phyloP scores from a whole-genome alignment of 2,113 vertebrate genomes.

The Stegastes partitus region DNA sequence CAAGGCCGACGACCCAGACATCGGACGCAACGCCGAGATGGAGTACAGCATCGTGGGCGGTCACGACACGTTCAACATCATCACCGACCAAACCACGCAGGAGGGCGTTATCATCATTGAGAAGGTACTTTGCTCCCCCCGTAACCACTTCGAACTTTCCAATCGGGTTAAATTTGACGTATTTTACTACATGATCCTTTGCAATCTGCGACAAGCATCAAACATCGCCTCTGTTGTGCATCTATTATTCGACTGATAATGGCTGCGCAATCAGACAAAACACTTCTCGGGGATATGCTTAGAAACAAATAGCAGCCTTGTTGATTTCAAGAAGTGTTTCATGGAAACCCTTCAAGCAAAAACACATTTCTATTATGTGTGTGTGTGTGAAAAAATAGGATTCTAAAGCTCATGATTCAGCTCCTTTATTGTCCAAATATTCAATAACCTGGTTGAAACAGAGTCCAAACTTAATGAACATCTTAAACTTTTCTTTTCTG shows the following conservation, averaged over 20 bases:
- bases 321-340: no score
- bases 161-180: no score
- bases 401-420: no score
- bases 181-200: no score
- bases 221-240: background rate
- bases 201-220: no score
- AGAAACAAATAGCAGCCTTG: background rate
- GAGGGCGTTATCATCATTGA: slow-evolving; percentile 96
- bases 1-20: slow-evolving; percentile 93
- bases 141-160: no score
- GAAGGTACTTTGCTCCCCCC: slow-evolving; percentile 85
- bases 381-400: no score
- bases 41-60: slow-evolving; percentile 91
- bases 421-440: no score
- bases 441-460: background rate
- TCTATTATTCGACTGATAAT: slow-evolving; percentile 12
- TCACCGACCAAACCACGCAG: slow-evolving; percentile 94
- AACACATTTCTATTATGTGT: no score
- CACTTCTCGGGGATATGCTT: slow-evolving; percentile 4
- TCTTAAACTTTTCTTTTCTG: slow-evolving; percentile 6
- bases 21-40: slow-evolving; percentile 92
- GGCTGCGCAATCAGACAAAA: slow-evolving; percentile 33
- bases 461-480: background rate
- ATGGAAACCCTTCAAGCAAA: background rate
- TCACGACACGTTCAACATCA: slow-evolving; percentile 90